Base-by-base conservation (phyloP, 2,113 vertebrate species). In the Ploceus nigricollis region DNA sequence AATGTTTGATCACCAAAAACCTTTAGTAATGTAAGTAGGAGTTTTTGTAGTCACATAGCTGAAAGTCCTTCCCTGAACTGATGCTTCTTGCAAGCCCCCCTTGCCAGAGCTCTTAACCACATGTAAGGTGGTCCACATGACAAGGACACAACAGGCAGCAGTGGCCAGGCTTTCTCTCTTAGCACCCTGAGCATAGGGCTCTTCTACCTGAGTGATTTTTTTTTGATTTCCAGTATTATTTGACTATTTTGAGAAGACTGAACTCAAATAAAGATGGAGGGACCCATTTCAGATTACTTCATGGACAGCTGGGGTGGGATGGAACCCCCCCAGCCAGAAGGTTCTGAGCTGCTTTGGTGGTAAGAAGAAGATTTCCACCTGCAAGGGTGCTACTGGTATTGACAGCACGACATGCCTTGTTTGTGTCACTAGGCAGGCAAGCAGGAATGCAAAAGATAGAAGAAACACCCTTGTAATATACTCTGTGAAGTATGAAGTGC, bases 21-120 rank as follows among this genome's bases (percentile, higher is more conserved):
- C 54, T 88, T 96, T 97, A 96, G 83, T 90, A 92, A 89, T 76
- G 45, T 92, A 97, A 70, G 56, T 97, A 95, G 92, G 50, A 92
- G 87, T 84, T 97, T 97, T 97, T 96, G 82, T 97, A 96, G 94
- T 82, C 64, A 93, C 33, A 18, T 87, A 93, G 92, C 51, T 86
- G 70, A 95, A 96, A 75, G 39, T 30, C 64, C 68, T 97, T 96
- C 84, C 89, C 81, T 94, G 76, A 81, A 87, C 42, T 57, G 79
- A 79, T 90, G 89, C 89, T 96, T 95, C 90, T 88, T 87, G 64
- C 86, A 95, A 85, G 35, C 25, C n/a, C 79, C 56, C 57, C 57
- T 84, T 82, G 73, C 68, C 61, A 88, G 50, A 91, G 61, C 51
- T 54, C 53, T 80, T 89, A 76, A 37, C 40, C 53, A 40, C 4